Evolutionary conservation across 30 jellyfish, hydroid and myxozoan genomes (phyloP), one percentile per base, ranked within the genome.

Genomic region (Haliclystus octoradiatus): DNA sequence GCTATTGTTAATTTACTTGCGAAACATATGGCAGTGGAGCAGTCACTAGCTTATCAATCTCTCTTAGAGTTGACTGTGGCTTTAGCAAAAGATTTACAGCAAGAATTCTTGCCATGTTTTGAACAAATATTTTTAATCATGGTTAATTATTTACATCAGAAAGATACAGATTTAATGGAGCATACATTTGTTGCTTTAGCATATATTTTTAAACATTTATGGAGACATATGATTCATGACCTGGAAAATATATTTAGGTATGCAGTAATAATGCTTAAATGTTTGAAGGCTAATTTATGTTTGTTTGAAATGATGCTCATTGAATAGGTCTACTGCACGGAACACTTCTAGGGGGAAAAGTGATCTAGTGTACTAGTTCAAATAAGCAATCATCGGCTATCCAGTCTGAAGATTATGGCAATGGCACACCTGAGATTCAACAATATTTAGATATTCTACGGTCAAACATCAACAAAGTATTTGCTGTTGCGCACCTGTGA

Each of bases 191-290:
- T 70, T n/a, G 50, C 86, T 51, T 30, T 87, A 60, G 94, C 97
- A 26, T 74, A 79, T 71, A 49, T 87, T 25, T 87, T 87, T 53
- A 87, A 87, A 50, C 80, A 80, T 66, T 34, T 61, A 25, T 79
- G 97, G 97, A 69, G 94, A 51, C 72, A 74, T 62, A 79, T 87
- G 92, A 31, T 87, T 7, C 32, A 69, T 2, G 97, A 87, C 49
- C 49, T 73, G 9, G 29, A 40, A 27, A 74, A 68, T 51, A 70
- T 79, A 22, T 87, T 62, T 53, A 71, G 92, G 97, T 87, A 53
- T 33, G 78, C 49, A 22, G 49, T 68, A 9, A 47, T 47, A 12
- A 12, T 47, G 15, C n/a, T n/a, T n/a, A n/a, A n/a, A n/a, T n/a
- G n/a, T n/a, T n/a, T n/a, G n/a, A n/a, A n/a, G n/a, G n/a, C n/a